phyloP scores from a whole-genome alignment of 2,888 invertebrate genomes.

The Hirtodrosophila cameraria region DNA sequence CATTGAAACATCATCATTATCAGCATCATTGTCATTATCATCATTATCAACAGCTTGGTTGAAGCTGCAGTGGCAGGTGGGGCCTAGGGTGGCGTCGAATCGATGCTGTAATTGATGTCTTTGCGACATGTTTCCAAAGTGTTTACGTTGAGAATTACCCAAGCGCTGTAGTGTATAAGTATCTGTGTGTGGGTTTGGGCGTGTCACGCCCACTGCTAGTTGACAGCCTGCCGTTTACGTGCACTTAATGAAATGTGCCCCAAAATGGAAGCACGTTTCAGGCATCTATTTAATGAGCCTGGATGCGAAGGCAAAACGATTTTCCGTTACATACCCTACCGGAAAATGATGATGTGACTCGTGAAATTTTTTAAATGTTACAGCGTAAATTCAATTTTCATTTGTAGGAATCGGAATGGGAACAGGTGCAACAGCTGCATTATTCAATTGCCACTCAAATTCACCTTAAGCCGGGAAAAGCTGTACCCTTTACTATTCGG shows the following conservation, averaged over 20 bases:
- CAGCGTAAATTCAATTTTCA: conserved; percentile 73
- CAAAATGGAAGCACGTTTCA: conserved; percentile 78
- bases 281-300: conserved; percentile 80
- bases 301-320: conserved; percentile 41
- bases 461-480: conserved; percentile 28
- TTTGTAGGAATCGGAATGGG: conserved; percentile 32
- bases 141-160: conserved; percentile 79
- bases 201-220: conserved; percentile 65
- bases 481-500: neutral
- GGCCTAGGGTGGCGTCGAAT: conserved; percentile 25
- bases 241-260: conserved; percentile 80
- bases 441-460: conserved; percentile 71
- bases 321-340: neutral
- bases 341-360: conserved; percentile 21
- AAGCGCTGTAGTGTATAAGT: conserved; percentile 55
- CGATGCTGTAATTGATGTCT: conserved; percentile 82
- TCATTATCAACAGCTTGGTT: conserved; percentile 31
- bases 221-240: conserved; percentile 75
- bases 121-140: conserved; percentile 82
- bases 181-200: conserved; percentile 20
- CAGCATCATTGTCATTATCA: conserved; percentile 39
- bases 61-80: conserved; percentile 16
- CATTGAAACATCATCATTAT: conserved; percentile 72
- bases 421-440: conserved; percentile 56
- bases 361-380: conserved; percentile 72